A percentile compares a stretch with the other conserved stretches of the same genome.
These are phyloP conservation scores for Caenorhabditis drosophilae DNA, from an alignment of 2,888 invertebrate species.

Conservation along the genomic window DNA sequence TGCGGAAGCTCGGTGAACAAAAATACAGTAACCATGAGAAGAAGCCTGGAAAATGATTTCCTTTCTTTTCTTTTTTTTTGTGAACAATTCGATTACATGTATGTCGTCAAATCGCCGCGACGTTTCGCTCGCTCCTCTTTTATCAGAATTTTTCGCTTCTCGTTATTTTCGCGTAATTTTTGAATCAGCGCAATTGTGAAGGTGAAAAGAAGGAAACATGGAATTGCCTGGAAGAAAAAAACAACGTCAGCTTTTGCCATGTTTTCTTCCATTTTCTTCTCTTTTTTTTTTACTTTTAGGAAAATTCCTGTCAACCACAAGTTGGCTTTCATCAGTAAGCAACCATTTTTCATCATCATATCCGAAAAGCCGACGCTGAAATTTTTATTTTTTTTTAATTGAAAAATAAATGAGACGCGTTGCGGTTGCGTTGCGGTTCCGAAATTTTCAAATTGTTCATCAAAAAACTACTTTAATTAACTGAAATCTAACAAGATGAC, in stretches of 20 bases:
- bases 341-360: constrained; percentile 45
- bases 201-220: constrained; percentile 46
- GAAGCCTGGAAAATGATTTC: constrained; percentile 78
- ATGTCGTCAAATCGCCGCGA: constrained; percentile 46
- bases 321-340: constrained; percentile 52
- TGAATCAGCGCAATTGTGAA: constrained; percentile 49
- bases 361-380: constrained; percentile 51
- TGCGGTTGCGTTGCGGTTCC: no score
- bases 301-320: constrained; percentile 58
- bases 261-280: no score
- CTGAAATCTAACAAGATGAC: no score
- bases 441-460: no score
- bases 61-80: not conserved
- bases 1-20: constrained; percentile 79
- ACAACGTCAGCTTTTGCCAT: not conserved
- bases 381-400: no score
- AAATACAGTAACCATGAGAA: constrained; percentile 80
- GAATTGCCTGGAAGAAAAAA: constrained; percentile 41
- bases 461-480: no score
- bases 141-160: constrained; percentile 45
- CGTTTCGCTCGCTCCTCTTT: constrained; percentile 47
- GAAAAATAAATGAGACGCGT: no score
- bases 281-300: no score
- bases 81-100: constrained; percentile 22
- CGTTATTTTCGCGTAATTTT: constrained; percentile 40